Conservation (phyloP, 2,888 invertebrate genomes). For the Cosmia pyralina region DNA sequence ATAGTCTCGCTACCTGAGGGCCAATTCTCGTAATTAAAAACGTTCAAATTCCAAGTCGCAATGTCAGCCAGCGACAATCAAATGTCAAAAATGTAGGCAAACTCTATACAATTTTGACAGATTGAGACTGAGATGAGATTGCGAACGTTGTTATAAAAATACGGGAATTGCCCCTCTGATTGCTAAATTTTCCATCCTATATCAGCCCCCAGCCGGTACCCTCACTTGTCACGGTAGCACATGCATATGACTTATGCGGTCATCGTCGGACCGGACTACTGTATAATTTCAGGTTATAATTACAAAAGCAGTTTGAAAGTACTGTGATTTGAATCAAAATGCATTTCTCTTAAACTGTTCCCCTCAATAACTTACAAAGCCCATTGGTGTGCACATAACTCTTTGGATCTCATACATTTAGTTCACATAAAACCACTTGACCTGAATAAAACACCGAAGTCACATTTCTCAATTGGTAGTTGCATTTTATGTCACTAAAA, state of each 20-base stretch:
- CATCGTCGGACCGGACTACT: conserved; percentile 27
- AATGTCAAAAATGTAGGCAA: too few relatives aligned
- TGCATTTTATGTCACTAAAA: conserved; percentile 75
- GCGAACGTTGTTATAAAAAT: too few relatives aligned
- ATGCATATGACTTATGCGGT: conserved; percentile 57
- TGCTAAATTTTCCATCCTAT: conserved; percentile 36
- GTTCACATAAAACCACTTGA: conserved; percentile 62
- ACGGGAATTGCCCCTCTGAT: too few relatives aligned
- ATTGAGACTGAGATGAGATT: too few relatives aligned
- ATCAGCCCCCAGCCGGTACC: conserved; percentile 31
- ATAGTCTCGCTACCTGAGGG: conserved; percentile 26
- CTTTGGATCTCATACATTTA: conserved; percentile 57
- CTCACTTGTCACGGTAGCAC: conserved; percentile 51
- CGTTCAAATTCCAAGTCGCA: too few relatives aligned
- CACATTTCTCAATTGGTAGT: conserved; percentile 73
- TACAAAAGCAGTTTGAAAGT: conserved; percentile 20
- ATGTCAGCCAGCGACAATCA: too few relatives aligned
- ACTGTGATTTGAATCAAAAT: conserved; percentile 13
- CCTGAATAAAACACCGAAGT: conserved; percentile 65
- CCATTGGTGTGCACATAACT: conserved; percentile 39
- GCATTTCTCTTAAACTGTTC: neutral
- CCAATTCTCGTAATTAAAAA: too few relatives aligned
- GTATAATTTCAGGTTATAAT: conserved; percentile 39
- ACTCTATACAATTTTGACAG: too few relatives aligned
- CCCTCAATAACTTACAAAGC: conserved; percentile 41